Evolutionary conservation across 1,140 invertebrate species (phyloP).

Genomic region (Hyposmocoma kahamanoa): DNA sequence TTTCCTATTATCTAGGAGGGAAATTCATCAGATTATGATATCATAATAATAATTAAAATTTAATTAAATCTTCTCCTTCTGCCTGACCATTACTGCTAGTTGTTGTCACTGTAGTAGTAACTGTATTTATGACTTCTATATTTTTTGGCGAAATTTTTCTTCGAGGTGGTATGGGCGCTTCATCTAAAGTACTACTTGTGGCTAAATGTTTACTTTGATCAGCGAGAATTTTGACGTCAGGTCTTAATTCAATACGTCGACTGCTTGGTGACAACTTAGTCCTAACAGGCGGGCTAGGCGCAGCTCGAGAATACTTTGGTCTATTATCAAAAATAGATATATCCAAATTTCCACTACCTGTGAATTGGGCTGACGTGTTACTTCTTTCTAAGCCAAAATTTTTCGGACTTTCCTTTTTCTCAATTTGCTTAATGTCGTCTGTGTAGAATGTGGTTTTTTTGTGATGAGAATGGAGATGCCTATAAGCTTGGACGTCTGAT

Average conservation of each 20-base stretch:
- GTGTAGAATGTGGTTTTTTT: conserved; percentile 55
- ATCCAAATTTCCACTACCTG: conserved; percentile 46
- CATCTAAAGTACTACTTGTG: conserved; percentile 44
- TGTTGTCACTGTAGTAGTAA: too few species aligned
- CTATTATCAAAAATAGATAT: conserved; percentile 63
- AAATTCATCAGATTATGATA: too few species aligned
- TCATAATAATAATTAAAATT: background rate
- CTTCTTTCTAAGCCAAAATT: conserved; percentile 55
- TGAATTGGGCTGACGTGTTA: conserved; percentile 57
- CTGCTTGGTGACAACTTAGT: conserved; percentile 47
- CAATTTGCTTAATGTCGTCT: conserved; percentile 21
- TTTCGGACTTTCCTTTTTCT: conserved; percentile 15
- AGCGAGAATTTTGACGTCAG: conserved; percentile 31
- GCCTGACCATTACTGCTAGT: background rate
- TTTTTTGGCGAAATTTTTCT: conserved; percentile 51
- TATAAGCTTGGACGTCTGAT: conserved; percentile 58
- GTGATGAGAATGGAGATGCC: conserved; percentile 32
- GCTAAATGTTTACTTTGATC: conserved; percentile 40
- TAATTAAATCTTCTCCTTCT: background rate
- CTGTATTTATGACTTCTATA: conserved; percentile 15
- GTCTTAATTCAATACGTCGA: conserved; percentile 46
- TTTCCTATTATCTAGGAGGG: too few species aligned
- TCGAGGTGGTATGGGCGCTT: conserved; percentile 44
- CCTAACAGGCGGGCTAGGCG: conserved; percentile 64
- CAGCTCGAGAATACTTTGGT: conserved; percentile 48